Percentiles rank a stretch among this genome's conserved stretches.
Conservation (phyloP, 2,888 invertebrate species). For the Drosophila fulvimacula region DNA sequence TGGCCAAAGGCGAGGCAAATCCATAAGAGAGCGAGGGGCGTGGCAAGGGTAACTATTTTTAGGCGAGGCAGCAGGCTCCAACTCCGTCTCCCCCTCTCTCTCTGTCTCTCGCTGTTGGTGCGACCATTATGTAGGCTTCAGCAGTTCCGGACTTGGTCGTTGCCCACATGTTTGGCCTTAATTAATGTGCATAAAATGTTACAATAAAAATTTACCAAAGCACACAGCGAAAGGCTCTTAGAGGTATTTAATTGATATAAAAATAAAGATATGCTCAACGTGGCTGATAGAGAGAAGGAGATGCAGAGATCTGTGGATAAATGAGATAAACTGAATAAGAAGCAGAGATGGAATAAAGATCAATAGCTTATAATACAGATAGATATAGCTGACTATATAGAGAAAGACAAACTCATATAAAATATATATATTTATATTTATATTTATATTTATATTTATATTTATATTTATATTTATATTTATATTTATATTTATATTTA, state of each 20-base stretch:
- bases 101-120: neutral
- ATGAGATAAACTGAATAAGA: neutral
- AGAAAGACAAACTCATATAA: too few relatives aligned
- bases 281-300: neutral
- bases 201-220: neutral
- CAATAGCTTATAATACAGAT: too few relatives aligned
- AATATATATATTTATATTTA: too few relatives aligned
- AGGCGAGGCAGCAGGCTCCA: slow-evolving; percentile 44
- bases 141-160: neutral
- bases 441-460: too few relatives aligned
- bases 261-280: neutral
- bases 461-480: too few relatives aligned
- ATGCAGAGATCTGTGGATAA: neutral
- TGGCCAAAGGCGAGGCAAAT: slow-evolving; percentile 72
- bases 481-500: too few relatives aligned
- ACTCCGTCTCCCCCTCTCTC: neutral
- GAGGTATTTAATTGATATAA: neutral
- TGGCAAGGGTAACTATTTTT: slow-evolving; percentile 50
- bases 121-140: slow-evolving; percentile 6
- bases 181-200: slow-evolving; percentile 47
- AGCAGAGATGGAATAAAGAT: too few relatives aligned
- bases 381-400: too few relatives aligned
- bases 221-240: neutral
- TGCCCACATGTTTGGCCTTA: slow-evolving; percentile 37
- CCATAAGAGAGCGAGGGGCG: neutral